A percentile compares a stretch with the other conserved stretches of the same genome.
These are phyloP conservation scores for Arbacia lixula DNA, from an alignment of 53 echinoderm and acorn worm species.

Conservation along the genomic window DNA sequence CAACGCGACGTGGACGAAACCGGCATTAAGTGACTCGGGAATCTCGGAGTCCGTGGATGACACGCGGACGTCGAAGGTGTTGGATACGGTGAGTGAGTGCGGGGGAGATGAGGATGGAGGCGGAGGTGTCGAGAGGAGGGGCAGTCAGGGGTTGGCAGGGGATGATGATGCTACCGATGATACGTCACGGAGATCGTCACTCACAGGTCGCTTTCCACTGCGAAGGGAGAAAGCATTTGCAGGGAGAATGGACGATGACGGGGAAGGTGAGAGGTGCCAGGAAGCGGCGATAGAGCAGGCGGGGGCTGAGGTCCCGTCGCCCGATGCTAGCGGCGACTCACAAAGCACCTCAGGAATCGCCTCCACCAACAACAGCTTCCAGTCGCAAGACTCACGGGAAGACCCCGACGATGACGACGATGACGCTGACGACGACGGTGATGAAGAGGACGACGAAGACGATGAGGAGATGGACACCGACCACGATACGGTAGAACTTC, in stretches of 20 bases:
- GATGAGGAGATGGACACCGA: slow-evolving; percentile 40
- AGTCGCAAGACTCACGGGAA: slow-evolving; percentile 94
- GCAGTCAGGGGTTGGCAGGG: too few relatives aligned
- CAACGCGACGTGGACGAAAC: background rate
- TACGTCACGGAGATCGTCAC: slow-evolving; percentile 45
- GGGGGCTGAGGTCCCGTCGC: slow-evolving; percentile 59
- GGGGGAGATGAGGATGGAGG: slow-evolving; percentile 8
- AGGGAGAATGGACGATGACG: background rate
- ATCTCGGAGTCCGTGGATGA: slow-evolving; percentile 48
- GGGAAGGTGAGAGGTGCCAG: slow-evolving; percentile 16
- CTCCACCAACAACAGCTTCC: slow-evolving; percentile 96
- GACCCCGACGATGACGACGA: slow-evolving; percentile 18
- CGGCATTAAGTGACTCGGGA: slow-evolving; percentile 21
- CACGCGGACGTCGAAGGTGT: background rate
- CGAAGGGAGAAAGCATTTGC: slow-evolving; percentile 63
- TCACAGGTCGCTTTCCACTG: slow-evolving; percentile 34
- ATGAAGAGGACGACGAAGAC: slow-evolving; percentile 44
- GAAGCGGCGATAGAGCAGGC: background rate
- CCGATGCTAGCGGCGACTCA: slow-evolving; percentile 81
- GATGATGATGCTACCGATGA: slow-evolving; percentile 12
- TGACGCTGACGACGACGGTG: slow-evolving; percentile 41
- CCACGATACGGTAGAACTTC: slow-evolving; percentile 1
- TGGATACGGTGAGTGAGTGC: slow-evolving; percentile 24
- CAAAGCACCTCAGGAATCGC: slow-evolving; percentile 94
- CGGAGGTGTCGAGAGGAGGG: slow-evolving; percentile 14